A percentile compares a stretch with the other conserved stretches of the same genome.
phyloP scores from a whole-genome alignment of 1,140 invertebrate genomes.

The Drosophila tristis region DNA sequence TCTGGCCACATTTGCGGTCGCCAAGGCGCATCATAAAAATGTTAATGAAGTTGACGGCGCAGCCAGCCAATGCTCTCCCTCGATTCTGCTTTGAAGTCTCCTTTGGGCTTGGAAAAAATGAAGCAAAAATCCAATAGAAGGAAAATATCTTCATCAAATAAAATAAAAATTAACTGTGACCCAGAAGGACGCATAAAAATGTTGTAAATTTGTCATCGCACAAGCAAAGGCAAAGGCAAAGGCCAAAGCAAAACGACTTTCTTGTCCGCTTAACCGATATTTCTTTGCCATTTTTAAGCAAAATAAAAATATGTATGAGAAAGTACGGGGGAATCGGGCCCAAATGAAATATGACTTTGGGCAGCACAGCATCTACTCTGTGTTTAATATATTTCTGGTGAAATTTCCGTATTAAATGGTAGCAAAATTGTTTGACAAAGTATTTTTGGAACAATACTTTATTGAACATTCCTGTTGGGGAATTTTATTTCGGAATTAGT shows the following conservation, averaged over 20 bases:
- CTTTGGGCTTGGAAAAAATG: constrained; percentile 27
- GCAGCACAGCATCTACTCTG: too few species aligned
- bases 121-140: constrained; percentile 51
- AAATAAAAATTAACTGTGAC: constrained; percentile 78
- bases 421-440: too few species aligned
- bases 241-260: too few species aligned
- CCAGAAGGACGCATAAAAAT: constrained; percentile 53
- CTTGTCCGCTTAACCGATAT: too few species aligned
- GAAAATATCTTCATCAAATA: constrained; percentile 70
- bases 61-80: constrained; percentile 33
- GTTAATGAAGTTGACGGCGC: constrained; percentile 75
- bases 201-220: constrained; percentile 52
- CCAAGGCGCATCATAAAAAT: constrained; percentile 82
- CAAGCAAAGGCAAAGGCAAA: constrained; percentile 3
- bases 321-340: too few species aligned
- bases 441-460: constrained; percentile 7
- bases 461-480: background rate
- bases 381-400: too few species aligned
- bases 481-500: constrained; percentile 10
- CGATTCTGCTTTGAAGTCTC: constrained; percentile 57
- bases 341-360: too few species aligned
- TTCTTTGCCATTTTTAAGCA: too few species aligned
- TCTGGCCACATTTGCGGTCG: constrained; percentile 70
- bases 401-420: too few species aligned
- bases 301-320: too few species aligned